Base-by-base conservation (phyloP, 2,113 vertebrate genomes). In the Tenrec ecaudatus region DNA sequence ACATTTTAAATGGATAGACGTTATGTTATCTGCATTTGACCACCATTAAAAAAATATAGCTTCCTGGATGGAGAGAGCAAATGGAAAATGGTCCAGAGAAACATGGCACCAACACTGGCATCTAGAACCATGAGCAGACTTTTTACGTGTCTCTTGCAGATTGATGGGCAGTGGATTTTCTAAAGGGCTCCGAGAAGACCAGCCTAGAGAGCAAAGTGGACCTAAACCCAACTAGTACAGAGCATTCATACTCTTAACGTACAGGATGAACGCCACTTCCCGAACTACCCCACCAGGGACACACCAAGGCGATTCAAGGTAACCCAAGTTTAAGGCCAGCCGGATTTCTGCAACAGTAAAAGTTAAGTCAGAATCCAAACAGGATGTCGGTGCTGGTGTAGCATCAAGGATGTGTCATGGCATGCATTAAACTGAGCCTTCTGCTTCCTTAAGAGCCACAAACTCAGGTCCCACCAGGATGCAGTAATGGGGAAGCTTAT, bases 391-490 rank as follows among this genome's bases (percentile, higher is more conserved):
- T 12, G 68, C 11, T 4, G 47, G 58, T 3, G 36, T 5, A 22
- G 22, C 20, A 36, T 43, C 3, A 4, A 87, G 11, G 22, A 20
- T 23, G 77, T 62, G 40, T 33, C 78, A 83, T 16, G 8, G 14
- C 43, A 17, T 47, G 53, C 91, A 66, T 71, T 84, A 95, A 91
- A 53, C 87, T 11, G 14, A 53, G 66, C 25, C 3, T 22, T 81
- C 82, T 92, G 58, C 38, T 36, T 82, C 68, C 69, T 78, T 69
- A 82, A 68, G 53, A 75, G 84, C 60, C 86, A 90, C 53, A 86
- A 77, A 83, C 80, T 66, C 81, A 31, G n/a, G 31, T 80, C 53
- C 73, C 68, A 53, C 38, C 36, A 91, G 94, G 86, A 96, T 81
- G 57, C 25, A 9, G 71, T 85, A 78, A 78, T 7, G 1, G 38